Conservation (phyloP, 1,140 invertebrate species). For the Globodera ellingtonae region DNA sequence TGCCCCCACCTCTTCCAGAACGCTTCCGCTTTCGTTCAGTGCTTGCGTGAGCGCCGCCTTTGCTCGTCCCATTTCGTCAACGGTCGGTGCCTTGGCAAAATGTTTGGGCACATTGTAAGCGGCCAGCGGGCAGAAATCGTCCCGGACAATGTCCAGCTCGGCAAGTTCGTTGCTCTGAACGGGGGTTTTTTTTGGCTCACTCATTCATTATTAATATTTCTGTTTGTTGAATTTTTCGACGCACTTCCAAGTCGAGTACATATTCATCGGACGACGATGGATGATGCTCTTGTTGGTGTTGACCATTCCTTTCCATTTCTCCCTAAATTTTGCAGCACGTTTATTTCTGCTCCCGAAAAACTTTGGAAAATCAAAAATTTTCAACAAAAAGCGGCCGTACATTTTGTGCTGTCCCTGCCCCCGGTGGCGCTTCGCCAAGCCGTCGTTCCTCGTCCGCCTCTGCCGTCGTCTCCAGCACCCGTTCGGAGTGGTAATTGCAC, state of each 20-base stretch:
- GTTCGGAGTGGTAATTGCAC: slow-evolving; percentile 63
- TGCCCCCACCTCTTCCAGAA: slow-evolving; percentile 16
- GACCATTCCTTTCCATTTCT: too few relatives aligned
- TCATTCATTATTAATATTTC: too few relatives aligned
- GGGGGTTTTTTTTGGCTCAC: too few relatives aligned
- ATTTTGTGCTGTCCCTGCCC: neutral
- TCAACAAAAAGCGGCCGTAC: neutral
- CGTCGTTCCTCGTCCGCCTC: slow-evolving; percentile 8
- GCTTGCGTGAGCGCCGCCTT: neutral
- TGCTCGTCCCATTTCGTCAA: neutral
- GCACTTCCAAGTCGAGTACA: neutral
- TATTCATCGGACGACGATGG: neutral
- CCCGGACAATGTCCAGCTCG: slow-evolving; percentile 4
- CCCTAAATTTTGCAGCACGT: too few relatives aligned
- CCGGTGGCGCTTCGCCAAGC: neutral
- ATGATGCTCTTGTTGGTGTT: too few relatives aligned
- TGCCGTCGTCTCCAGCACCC: slow-evolving; percentile 49
- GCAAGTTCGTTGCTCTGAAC: slow-evolving; percentile 17
- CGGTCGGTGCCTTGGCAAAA: neutral
- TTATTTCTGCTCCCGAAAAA: too few relatives aligned
- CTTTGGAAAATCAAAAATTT: too few relatives aligned
- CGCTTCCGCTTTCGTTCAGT: neutral
- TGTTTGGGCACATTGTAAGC: slow-evolving; percentile 14
- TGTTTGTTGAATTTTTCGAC: too few relatives aligned
- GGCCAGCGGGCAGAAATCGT: slow-evolving; percentile 10